These are phyloP conservation scores for Ennomos erosarius DNA, from an alignment of 2,888 invertebrate species.

Conservation along the genomic window DNA sequence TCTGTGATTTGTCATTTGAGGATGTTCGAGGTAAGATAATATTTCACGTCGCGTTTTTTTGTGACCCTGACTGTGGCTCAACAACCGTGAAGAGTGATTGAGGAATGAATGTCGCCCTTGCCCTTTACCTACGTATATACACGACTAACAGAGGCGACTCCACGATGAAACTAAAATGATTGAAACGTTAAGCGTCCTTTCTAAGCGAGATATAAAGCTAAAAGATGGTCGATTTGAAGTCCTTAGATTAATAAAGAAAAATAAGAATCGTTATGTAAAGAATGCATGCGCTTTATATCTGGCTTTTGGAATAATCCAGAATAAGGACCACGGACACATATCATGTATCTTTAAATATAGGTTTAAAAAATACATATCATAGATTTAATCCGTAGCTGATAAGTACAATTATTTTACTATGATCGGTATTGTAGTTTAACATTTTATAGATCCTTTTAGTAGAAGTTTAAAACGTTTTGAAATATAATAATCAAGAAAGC, in stretches of 20 bases:
- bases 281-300: constrained; percentile 84
- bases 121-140: constrained; percentile 41
- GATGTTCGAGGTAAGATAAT: constrained; percentile 42
- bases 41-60: constrained; percentile 49
- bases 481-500: constrained; percentile 56
- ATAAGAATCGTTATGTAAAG: constrained; percentile 70
- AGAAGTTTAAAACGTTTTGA: constrained; percentile 52
- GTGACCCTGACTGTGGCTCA: constrained; percentile 52
- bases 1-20: constrained; percentile 45
- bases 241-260: constrained; percentile 64
- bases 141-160: constrained; percentile 79
- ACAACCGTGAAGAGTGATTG: constrained; percentile 54
- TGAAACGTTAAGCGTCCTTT: constrained; percentile 69
- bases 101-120: constrained; percentile 69
- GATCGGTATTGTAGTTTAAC: constrained; percentile 78
- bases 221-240: constrained; percentile 61
- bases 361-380: constrained; percentile 70
- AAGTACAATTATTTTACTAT: constrained; percentile 83
- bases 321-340: constrained; percentile 81
- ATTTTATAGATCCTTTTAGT: constrained; percentile 74
- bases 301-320: constrained; percentile 81
- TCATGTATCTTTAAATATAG: constrained; percentile 69
- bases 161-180: constrained; percentile 44
- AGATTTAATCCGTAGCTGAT: constrained; percentile 71
- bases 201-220: constrained; percentile 83